A percentile compares a stretch with the other conserved stretches of the same genome.
phyloP scores from a whole-genome alignment of 1,140 invertebrate genomes.

The Tetraneura akinire region DNA sequence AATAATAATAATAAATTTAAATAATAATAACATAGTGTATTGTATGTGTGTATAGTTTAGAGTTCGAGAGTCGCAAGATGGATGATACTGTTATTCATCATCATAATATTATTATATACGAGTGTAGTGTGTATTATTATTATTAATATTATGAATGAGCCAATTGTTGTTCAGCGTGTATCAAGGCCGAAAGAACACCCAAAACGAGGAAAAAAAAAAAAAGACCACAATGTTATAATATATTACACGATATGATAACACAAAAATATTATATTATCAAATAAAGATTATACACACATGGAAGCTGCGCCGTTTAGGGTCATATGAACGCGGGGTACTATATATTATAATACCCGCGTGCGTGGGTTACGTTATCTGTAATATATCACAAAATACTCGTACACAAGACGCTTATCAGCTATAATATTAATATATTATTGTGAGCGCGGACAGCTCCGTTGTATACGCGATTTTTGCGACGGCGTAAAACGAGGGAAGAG shows the following conservation, averaged over 20 bases:
- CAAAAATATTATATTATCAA: too few relatives aligned
- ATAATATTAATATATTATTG: constrained; percentile 8
- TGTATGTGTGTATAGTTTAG: too few relatives aligned
- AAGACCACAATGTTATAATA: too few relatives aligned
- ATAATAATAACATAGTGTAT: too few relatives aligned
- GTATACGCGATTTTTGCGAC: background rate
- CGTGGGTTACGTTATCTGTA: constrained; percentile 33
- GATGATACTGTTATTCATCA: too few relatives aligned
- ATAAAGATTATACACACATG: background rate
- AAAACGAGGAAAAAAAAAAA: background rate
- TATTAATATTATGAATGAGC: constrained; percentile 38
- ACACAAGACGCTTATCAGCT: constrained; percentile 9
- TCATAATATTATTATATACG: too few relatives aligned
- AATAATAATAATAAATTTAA: too few relatives aligned
- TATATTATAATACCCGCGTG: too few relatives aligned
- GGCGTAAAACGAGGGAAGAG: too few relatives aligned
- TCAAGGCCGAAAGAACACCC: constrained; percentile 26
- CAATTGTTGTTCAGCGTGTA: background rate
- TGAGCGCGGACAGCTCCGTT: background rate
- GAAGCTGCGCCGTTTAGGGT: background rate
- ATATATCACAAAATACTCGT: too few relatives aligned
- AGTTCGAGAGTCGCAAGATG: too few relatives aligned
- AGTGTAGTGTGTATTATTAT: background rate
- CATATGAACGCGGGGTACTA: constrained; percentile 14
- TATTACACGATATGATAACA: background rate